Evolutionary conservation across 2,113 vertebrate genomes (phyloP).

Genomic region (Macrotis lagotis): DNA sequence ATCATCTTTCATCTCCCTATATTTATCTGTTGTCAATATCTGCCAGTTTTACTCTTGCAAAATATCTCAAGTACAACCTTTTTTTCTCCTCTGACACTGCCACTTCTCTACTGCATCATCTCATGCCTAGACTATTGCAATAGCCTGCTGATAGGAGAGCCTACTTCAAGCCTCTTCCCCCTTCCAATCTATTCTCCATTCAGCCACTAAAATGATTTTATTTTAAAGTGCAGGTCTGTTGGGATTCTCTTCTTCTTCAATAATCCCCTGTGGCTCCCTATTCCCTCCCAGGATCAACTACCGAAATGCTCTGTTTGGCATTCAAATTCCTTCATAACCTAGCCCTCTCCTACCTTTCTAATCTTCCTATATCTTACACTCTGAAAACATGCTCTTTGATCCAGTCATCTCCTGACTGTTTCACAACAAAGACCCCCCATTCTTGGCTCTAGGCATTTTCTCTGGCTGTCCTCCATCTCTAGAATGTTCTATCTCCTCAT

Average conservation of each 20-base stretch:
- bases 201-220: background rate
- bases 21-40: too few species aligned
- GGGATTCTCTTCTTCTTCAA: background rate
- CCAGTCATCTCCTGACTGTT: background rate
- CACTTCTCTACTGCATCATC: too few species aligned
- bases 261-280: background rate
- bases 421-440: background rate
- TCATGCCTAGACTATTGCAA: too few species aligned
- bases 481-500: background rate
- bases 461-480: background rate
- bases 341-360: too few species aligned
- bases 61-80: too few species aligned
- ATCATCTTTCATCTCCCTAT: too few species aligned
- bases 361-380: too few species aligned
- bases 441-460: background rate
- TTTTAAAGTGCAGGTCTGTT: background rate
- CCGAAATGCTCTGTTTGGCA: background rate
- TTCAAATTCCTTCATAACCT: background rate
- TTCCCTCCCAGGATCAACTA: background rate
- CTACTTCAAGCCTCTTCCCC: background rate
- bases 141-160: too few species aligned
- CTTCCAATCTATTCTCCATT: background rate
- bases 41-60: too few species aligned
- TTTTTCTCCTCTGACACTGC: too few species aligned
- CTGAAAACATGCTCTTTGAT: background rate